Base-by-base conservation (phyloP, 1,140 invertebrate species). In the Phymastichus coffea region DNA sequence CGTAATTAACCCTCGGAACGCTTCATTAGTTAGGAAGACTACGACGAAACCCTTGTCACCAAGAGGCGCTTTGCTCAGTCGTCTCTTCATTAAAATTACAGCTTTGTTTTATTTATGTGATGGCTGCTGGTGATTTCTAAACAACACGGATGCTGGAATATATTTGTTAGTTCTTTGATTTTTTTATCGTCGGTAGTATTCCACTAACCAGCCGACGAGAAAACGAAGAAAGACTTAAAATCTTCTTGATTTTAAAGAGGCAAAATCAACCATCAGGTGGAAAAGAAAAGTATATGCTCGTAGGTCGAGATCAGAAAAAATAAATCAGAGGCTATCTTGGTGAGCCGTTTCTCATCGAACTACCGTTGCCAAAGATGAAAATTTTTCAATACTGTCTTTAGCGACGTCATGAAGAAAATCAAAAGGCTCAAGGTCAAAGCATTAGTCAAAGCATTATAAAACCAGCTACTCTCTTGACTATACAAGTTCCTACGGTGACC, bases 1-100 rank as follows among this genome's bases (percentile, higher is more conserved):
- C 37, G 67, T 76, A 76, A 79, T 78, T 79, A 78, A 70, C 69
- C 70, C 67, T 67, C 65, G 66, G 66, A 70, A 78, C 70, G 69
- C 65, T 77, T 71, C 71, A 77, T 78, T 70, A 75, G 68, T 77
- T 73, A 73, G 72, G 69, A 63, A 67, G 58, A 70, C 23, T n/a
- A n/a, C n/a, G n/a, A 61, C 65, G 66, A 67, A 71, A 70, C 75
- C 72, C 62, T 67, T 67, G 66, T 66, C 41, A 54, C 20, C 46
- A 63, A 57, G 66, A 61, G 67, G 69, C 65, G 46, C 66, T 65
- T n/a, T n/a, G n/a, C 69, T 64, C 67, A 71, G 69, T 73, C 73
- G 53, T 70, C 69, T 74, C 74, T 77, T 77, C 70, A 74, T 77
- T 76, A 73, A 66, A 73, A 65, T 60, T 59, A 63, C 49, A 20